phyloP scores from a whole-genome alignment of 2,888 invertebrate genomes.

The Thereva nobilitata region DNA sequence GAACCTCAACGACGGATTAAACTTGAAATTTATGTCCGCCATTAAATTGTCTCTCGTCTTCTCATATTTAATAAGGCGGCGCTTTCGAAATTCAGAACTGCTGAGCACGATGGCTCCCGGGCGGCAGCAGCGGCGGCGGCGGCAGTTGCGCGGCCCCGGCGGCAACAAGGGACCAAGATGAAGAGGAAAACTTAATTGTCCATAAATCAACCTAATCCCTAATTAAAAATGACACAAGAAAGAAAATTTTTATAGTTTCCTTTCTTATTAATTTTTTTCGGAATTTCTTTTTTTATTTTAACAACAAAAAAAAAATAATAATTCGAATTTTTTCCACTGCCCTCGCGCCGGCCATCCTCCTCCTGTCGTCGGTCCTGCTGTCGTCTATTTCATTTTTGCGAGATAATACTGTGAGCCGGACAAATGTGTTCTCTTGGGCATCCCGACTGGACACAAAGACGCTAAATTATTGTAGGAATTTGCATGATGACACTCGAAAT shows the following conservation, averaged over 20 bases:
- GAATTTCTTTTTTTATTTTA: background rate
- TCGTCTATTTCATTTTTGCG: no score
- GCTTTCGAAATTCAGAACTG: slow-evolving; percentile 29
- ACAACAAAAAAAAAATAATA: no score
- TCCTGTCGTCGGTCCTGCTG: no score
- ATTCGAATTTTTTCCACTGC: no score
- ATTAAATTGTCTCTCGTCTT: slow-evolving; percentile 29
- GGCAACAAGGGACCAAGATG: slow-evolving; percentile 24
- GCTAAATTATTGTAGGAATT: slow-evolving; percentile 26
- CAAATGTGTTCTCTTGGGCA: background rate
- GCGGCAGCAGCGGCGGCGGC: no score
- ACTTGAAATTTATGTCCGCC: slow-evolving; percentile 31
- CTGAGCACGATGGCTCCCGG: background rate
- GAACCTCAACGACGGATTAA: slow-evolving; percentile 33
- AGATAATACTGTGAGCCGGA: no score
- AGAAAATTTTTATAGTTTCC: slow-evolving; percentile 33
- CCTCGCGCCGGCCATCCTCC: no score
- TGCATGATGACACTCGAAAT: slow-evolving; percentile 29
- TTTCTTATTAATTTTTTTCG: slow-evolving; percentile 30
- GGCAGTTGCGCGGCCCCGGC: background rate
- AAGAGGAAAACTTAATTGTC: slow-evolving; percentile 30
- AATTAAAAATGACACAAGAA: slow-evolving; percentile 34
- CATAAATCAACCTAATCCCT: slow-evolving; percentile 34
- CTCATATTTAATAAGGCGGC: slow-evolving; percentile 27
- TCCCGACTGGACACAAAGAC: slow-evolving; percentile 14